phyloP scores from a whole-genome alignment of 2,113 vertebrate genomes.

The Cranoglanis bouderius region DNA sequence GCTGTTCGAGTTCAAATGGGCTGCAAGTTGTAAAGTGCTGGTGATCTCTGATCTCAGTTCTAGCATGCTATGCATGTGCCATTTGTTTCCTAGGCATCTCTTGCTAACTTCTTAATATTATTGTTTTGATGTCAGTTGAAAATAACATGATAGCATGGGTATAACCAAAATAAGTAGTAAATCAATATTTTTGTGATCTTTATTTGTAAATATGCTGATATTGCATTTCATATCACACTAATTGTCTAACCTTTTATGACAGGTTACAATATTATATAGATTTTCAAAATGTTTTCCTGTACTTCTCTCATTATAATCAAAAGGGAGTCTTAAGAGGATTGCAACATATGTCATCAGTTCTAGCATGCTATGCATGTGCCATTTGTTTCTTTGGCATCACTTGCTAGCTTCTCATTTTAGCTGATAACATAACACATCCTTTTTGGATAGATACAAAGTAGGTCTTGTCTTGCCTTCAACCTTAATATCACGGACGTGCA shows the following conservation, averaged over 20 bases:
- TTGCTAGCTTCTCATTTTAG: neutral
- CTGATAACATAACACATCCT: neutral
- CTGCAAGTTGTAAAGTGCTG: neutral
- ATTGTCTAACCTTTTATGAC: neutral
- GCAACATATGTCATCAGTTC: neutral
- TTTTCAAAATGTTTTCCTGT: neutral
- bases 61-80: conserved; percentile 11
- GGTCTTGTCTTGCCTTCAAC: neutral
- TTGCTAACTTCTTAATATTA: neutral
- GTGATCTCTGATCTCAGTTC: neutral
- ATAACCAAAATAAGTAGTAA: neutral
- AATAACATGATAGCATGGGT: neutral
- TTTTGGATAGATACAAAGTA: neutral
- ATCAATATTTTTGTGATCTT: neutral
- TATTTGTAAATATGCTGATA: neutral
- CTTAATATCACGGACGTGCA: neutral
- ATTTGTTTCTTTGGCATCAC: neutral
- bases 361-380: conserved; percentile 7
- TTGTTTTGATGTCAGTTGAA: neutral
- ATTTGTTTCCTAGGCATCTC: neutral
- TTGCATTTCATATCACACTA: neutral
- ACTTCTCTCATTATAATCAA: neutral
- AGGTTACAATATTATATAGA: neutral
- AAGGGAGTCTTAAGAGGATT: neutral
- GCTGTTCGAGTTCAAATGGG: too few species aligned